A percentile compares a stretch with the other conserved stretches of the same genome.
These are phyloP conservation scores for Augochlorella aurata DNA, from an alignment of 2,888 invertebrate genomes.

Conservation along the genomic window DNA sequence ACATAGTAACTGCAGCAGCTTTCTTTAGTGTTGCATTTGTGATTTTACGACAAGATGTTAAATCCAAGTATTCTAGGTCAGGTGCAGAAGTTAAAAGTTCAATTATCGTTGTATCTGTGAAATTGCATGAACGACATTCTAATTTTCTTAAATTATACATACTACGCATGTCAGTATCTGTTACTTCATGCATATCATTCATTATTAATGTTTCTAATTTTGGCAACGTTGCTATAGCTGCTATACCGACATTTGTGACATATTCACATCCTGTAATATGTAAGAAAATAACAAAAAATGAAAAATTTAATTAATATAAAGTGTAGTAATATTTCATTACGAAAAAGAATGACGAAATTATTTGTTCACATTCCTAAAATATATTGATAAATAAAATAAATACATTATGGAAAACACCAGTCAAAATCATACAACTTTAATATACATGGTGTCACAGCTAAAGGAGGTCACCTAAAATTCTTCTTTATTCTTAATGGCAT, in stretches of 20 bases:
- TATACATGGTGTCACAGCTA: neutral
- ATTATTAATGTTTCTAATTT: slow-evolving; percentile 72
- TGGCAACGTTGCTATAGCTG: slow-evolving; percentile 68
- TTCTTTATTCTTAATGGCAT: too few relatives aligned
- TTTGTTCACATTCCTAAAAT: neutral
- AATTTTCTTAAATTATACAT: slow-evolving; percentile 70
- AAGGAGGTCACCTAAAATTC: too few relatives aligned
- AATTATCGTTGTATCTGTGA: slow-evolving; percentile 24
- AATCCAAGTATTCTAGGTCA: slow-evolving; percentile 72
- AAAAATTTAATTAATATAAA: neutral
- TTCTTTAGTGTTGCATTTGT: slow-evolving; percentile 67
- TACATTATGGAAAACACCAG: neutral
- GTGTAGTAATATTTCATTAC: neutral
- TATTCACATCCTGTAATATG: slow-evolving; percentile 43
- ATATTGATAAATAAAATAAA: neutral
- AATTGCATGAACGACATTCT: slow-evolving; percentile 72
- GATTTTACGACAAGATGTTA: slow-evolving; percentile 72
- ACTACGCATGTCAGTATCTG: slow-evolving; percentile 67
- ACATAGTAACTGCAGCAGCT: slow-evolving; percentile 71
- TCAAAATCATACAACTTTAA: neutral
- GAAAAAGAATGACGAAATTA: neutral
- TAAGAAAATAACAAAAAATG: neutral
- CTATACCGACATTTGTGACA: slow-evolving; percentile 56
- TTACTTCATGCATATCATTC: slow-evolving; percentile 67
- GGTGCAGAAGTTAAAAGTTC: slow-evolving; percentile 68